Base-by-base conservation (phyloP, 2,888 invertebrate species). In the Drosophila histrio region DNA sequence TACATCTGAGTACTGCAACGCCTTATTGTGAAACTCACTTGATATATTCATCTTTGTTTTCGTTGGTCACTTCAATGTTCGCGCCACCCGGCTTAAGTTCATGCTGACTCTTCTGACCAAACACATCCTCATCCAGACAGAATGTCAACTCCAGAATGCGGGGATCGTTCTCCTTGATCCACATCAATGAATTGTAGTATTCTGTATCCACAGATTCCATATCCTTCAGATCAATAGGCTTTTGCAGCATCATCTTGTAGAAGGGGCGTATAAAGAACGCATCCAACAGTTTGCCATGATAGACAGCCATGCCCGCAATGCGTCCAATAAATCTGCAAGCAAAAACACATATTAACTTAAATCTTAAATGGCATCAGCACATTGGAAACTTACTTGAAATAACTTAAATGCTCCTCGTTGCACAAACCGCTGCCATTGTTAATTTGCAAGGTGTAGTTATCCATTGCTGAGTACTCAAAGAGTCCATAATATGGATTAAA, bases 131-230 rank as follows among this genome's bases (percentile, higher is more conserved):
- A 90, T 99, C 99, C 4, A 99, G 96, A 32, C 97, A 96, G 93
- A 99, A 99, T 26, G 97, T 98, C 56, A 99, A 93, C 91, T 98
- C 98, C 81, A 99, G 92, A 89, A 97, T 98, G 11, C 96, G 96
- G 0, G 99, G 99, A 92, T 99, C 99, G 90, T 99, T 99, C 89
- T 99, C 99, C 93, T 94, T 93, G 32, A 92, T 92, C 92, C 92
- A 92, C 93, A 98, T 94, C 58, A 99, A 93, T 0, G 99, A 99
- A 92, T 99, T 99, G 92, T 98, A 98, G 92, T 99, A 99, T 92
- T 99, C 99, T 2, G 98, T 96, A 92, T 99, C 99, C 11, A 99
- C 99, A 4, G 98, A 97, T 93, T 99, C 99, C 99, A 99, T 99
- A 92, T 99, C 99, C 90, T 96, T 96, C 46, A 99, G 93, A 87